These are phyloP conservation scores for Urocynchramus pylzowi DNA, from an alignment of 2,113 vertebrate species.

Conservation along the genomic window DNA sequence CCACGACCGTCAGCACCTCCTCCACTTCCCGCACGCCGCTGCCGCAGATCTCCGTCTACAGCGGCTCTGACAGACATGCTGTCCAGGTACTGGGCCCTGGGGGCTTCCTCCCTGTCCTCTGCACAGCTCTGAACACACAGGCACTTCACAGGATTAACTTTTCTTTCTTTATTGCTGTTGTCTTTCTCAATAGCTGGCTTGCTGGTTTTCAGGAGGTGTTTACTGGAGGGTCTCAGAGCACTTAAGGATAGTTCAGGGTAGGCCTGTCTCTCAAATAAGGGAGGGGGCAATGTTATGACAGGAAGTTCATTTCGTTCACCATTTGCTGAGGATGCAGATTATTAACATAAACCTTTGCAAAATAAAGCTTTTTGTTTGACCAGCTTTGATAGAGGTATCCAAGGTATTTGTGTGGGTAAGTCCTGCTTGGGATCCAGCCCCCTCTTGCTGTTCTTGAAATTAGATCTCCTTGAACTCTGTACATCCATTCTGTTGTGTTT, in stretches of 20 bases:
- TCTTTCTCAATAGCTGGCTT: background rate
- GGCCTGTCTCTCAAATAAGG: background rate
- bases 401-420: background rate
- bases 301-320: background rate
- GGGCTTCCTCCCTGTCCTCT: background rate
- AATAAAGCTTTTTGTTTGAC: background rate
- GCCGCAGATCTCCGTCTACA: constrained; percentile 82
- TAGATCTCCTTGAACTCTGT: background rate
- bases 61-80: constrained; percentile 84
- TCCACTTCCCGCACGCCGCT: constrained; percentile 75
- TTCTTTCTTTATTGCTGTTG: background rate
- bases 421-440: background rate
- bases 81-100: constrained; percentile 79
- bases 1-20: constrained; percentile 66
- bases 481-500: background rate
- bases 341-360: background rate
- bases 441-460: background rate
- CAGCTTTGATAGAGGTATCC: background rate
- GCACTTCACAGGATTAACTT: background rate
- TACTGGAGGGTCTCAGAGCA: background rate
- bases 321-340: background rate
- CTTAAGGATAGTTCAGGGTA: background rate
- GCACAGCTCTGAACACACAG: background rate
- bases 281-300: background rate
- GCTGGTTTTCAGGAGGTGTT: background rate